Evolutionary conservation across 2,888 invertebrate species (phyloP).

Genomic region (Caenorhabditis virilis): DNA sequence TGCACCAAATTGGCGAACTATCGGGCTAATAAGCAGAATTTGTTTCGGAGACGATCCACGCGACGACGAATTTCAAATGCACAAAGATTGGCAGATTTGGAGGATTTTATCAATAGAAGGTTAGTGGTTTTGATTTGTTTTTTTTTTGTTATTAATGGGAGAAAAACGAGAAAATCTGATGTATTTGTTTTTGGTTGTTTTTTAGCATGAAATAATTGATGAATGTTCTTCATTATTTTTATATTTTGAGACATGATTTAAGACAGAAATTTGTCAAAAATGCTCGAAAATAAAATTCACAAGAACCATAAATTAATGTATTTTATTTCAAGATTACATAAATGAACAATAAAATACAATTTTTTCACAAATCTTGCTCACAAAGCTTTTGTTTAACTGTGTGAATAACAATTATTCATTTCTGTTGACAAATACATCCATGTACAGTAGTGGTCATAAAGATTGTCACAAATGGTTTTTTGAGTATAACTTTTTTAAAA

Average conservation of each 20-base stretch:
- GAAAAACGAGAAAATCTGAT: not conserved
- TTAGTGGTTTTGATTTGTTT: too few species aligned
- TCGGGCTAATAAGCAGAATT: conserved; percentile 35
- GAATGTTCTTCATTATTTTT: not conserved
- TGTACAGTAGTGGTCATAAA: too few species aligned
- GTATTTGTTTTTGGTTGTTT: not conserved
- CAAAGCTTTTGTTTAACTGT: too few species aligned
- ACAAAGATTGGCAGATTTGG: conserved; percentile 54
- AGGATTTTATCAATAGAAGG: conserved; percentile 56
- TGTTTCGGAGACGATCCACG: conserved; percentile 52
- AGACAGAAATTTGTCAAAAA: not conserved
- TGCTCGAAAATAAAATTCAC: not conserved
- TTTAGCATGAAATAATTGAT: too few species aligned
- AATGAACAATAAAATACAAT: too few species aligned
- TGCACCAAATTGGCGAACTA: conserved; percentile 45
- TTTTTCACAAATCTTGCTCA: too few species aligned
- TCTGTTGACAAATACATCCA: too few species aligned
- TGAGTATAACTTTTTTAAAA: too few species aligned
- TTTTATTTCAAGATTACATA: too few species aligned
- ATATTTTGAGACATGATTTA: not conserved
- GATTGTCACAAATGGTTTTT: too few species aligned
- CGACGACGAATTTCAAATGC: conserved; percentile 55
- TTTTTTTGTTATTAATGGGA: not conserved
- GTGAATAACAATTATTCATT: too few species aligned
- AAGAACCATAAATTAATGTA: too few species aligned